Percentiles rank a stretch among this genome's conserved stretches.
Conservation (phyloP, 2,113 vertebrate species). For the Amphiprion percula region DNA sequence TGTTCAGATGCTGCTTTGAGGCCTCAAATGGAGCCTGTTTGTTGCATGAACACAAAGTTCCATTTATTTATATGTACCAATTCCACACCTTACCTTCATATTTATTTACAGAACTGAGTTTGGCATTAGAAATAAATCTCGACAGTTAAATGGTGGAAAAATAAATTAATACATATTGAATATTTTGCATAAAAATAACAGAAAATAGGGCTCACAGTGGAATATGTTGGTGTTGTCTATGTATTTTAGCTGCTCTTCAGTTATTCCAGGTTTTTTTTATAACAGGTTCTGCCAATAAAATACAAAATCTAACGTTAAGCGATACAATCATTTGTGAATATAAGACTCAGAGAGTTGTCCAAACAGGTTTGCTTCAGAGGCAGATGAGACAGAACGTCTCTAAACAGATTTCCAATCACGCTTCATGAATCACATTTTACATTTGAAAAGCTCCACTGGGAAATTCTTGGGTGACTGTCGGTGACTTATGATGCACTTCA, state of each 20-base stretch:
- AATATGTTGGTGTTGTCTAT: no score
- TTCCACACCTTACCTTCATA: neutral
- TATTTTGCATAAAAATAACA: no score
- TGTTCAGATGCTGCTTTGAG: slow-evolving; percentile 71
- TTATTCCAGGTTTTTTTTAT: no score
- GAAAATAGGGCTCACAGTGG: no score
- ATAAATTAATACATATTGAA: no score
- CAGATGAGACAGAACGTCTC: slow-evolving; percentile 1
- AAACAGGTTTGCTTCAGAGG: neutral
- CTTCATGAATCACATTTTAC: slow-evolving; percentile 22
- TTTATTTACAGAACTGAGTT: neutral
- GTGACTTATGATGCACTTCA: slow-evolving; percentile 20
- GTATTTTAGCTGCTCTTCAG: neutral
- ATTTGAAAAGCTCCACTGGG: slow-evolving; percentile 30
- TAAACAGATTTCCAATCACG: slow-evolving; percentile 23
- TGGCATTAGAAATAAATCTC: neutral
- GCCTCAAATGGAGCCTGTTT: slow-evolving; percentile 85
- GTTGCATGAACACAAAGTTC: slow-evolving; percentile 36
- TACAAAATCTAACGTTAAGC: no score
- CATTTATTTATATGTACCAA: slow-evolving; percentile 9
- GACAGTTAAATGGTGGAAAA: no score
- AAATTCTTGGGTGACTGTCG: slow-evolving; percentile 8
- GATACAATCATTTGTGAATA: no score
- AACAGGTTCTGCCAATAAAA: no score
- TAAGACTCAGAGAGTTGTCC: neutral